Evolutionary conservation across 2,888 invertebrate genomes (phyloP).

Genomic region (Lasioglossum leucozonium): DNA sequence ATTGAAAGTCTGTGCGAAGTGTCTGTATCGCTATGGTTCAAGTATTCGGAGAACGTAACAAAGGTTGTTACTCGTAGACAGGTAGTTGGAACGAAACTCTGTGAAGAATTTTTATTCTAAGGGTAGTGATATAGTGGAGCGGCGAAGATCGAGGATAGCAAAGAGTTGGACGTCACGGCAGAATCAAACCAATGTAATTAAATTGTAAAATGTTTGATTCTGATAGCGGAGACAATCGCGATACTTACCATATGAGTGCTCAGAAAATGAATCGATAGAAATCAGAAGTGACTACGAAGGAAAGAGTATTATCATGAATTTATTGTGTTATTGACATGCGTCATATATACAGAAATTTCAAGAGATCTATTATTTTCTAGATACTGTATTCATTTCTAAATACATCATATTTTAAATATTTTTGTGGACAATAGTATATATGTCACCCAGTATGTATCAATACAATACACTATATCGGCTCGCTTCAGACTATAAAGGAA

Average conservation of each 20-base stretch:
- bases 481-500: slow-evolving; percentile 25
- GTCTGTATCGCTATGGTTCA: not conserved
- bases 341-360: no score
- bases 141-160: no score
- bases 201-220: no score
- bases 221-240: no score
- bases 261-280: not conserved
- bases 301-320: no score
- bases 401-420: no score
- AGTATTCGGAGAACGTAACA: not conserved
- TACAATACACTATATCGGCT: slow-evolving; percentile 17
- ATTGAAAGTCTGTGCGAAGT: not conserved
- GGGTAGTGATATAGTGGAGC: no score
- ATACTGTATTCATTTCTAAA: not conserved
- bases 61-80: not conserved
- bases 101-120: not conserved
- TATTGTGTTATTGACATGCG: no score
- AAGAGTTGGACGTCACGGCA: no score
- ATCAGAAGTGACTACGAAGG: not conserved
- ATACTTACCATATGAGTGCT: no score
- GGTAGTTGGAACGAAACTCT: not conserved
- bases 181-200: no score
- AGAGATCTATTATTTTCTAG: no score
- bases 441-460: slow-evolving; percentile 15
- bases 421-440: not conserved